Base-by-base conservation (phyloP, 2,888 invertebrate genomes). In the Phlogophora meticulosa region DNA sequence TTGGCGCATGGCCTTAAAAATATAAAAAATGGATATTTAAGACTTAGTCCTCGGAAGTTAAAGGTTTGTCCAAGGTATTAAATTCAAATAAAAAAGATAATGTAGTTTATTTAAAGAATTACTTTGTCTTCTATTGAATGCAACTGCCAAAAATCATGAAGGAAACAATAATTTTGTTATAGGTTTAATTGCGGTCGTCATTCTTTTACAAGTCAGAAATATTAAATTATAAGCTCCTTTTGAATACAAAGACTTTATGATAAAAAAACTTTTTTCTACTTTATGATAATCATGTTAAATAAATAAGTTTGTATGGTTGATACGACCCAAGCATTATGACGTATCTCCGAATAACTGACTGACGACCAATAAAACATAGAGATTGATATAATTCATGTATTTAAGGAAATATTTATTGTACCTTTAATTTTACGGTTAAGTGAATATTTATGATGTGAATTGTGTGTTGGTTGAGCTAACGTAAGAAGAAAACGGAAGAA, bases 91-190 rank as follows among this genome's bases (percentile, higher is more conserved):
- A 63, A 66, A 79, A 58, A 46, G 34, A 45, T 46, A 52, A 60
- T 59, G 15, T 73, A 67, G 61, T 72, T 62, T 79, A 80, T 28
- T 28, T 83, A 80, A 82, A 74, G 45, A 55, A 60, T 57, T 53
- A 62, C 11, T 51, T 59, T 65, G 5, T 61, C 38, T 63, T 70
- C 68, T 64, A 65, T 62, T 77, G 57, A 83, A 85, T 84, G 78
- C 83, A 84, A 85, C 87, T 88, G 88, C 90, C 90, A 91, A 90
- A 89, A 88, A 90, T 86, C 55, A 75, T 59, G 72, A 73, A 61
- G 32, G 56, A 64, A 46, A 60, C 62, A 57, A 53, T 38, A 43
- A n/a, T 65, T 69, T 65, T 63, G 46, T 65, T 60, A 24, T 72
- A 76, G 56, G 49, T 63, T 66, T 67, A 62, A 58, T 68, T 13